These are phyloP conservation scores for Drosophila parabipectinata DNA, from an alignment of 1,140 invertebrate species.

Conservation along the genomic window DNA sequence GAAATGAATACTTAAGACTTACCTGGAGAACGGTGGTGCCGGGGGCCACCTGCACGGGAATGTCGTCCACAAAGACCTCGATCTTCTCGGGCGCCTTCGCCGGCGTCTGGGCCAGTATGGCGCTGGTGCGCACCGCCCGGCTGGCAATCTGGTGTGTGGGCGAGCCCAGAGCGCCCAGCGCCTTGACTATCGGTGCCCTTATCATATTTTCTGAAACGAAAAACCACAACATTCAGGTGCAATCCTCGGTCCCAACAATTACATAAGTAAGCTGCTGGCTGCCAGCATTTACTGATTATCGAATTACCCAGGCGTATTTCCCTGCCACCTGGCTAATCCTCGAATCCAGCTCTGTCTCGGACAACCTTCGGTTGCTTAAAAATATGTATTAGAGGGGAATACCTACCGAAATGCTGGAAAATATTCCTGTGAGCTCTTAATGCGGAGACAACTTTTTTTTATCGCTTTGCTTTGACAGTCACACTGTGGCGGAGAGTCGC, in stretches of 20 bases:
- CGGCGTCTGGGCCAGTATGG: conserved; percentile 83
- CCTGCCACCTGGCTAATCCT: background rate
- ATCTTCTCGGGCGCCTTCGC: conserved; percentile 90
- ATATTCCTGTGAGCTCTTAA: conserved; percentile 72
- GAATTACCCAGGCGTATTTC: conserved; percentile 4
- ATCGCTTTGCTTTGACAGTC: conserved; percentile 68
- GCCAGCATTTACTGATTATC: conserved; percentile 30
- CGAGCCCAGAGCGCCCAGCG: conserved; percentile 80
- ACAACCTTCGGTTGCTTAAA: background rate
- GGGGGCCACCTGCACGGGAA: conserved; percentile 96
- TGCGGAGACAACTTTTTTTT: conserved; percentile 78
- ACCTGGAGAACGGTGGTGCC: conserved; percentile 99
- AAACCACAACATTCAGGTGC: conserved; percentile 38
- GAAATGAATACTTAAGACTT: background rate
- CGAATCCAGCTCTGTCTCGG: background rate
- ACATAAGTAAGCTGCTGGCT: conserved; percentile 66
- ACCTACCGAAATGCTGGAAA: conserved; percentile 77
- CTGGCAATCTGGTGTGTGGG: conserved; percentile 80
- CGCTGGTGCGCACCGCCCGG: conserved; percentile 81
- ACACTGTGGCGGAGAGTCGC: conserved; percentile 55
- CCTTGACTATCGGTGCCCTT: conserved; percentile 83
- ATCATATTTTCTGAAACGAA: conserved; percentile 80
- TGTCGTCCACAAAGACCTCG: conserved; percentile 99
- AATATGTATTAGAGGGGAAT: conserved; percentile 3
- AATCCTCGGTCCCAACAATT: conserved; percentile 53